Base-by-base conservation (phyloP, 2,797 vertebrate species). In the Pelobates cultripes region DNA sequence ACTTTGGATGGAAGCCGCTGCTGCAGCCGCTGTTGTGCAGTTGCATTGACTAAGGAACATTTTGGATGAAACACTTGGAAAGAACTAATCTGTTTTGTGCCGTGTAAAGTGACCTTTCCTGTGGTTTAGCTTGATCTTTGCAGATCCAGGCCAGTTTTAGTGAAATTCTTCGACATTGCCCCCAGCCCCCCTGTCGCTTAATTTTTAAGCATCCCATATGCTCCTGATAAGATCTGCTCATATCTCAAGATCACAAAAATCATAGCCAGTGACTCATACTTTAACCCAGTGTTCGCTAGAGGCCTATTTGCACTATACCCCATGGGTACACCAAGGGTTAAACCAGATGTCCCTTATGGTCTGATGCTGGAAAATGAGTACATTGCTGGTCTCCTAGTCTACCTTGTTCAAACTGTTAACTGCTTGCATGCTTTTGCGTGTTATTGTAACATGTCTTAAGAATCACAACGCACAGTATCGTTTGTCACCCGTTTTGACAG, bases 1-100 rank as follows among this genome's bases (percentile, higher is more conserved):
- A 92, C 91, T 89, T 51, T 92, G 91, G 91, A 89, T 93, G 91
- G 91, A 89, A 90, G 91, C 88, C 88, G 92, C 81, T 68, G 87
- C 91, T 89, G 88, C 91, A 93, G 90, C 89, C 90, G 92, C 13
- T 89, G 47, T 51, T 51, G 2, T 51, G 5, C 47, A 28, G 92
- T 93, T 92, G 90, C 86, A 91, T 88, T 74, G 86, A 88, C 85
- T 82, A 86, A 89, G 91, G 91, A 90, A 85, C 89, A 83, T 69
- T 76, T 81, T 85, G 86, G 81, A 42, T 86, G 72, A 87, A 90
- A 86, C 86, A 85, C 89, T 90, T 87, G 90, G 87, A 87, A 92
- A 80, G 64, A 64, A 86, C 86, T 80, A 88, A 89, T 90, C 92
- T 90, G 89, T 92, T 90, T 86, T 89, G 74, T 89, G 71, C 86